phyloP scores from a whole-genome alignment of 2,888 invertebrate genomes.

The Petrophora chlorosata region DNA sequence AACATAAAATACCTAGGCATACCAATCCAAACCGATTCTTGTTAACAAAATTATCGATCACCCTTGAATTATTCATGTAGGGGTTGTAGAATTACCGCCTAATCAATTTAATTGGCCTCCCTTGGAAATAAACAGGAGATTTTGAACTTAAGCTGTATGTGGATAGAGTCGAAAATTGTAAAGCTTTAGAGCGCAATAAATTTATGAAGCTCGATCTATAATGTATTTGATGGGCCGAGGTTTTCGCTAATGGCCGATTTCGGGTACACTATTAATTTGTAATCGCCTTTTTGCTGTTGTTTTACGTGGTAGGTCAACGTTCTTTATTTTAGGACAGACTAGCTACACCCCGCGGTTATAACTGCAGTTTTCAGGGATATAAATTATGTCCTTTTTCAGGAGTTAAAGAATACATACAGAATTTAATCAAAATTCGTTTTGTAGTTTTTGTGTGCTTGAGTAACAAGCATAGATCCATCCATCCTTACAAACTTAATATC shows the following conservation, averaged over 20 bases:
- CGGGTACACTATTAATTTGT: slow-evolving; percentile 34
- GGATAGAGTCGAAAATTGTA: slow-evolving; percentile 7
- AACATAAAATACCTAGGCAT: slow-evolving; percentile 4
- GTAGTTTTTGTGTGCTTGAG: too few relatives aligned
- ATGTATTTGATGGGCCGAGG: slow-evolving; percentile 36
- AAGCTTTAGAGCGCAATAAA: slow-evolving; percentile 35
- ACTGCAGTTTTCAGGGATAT: too few relatives aligned
- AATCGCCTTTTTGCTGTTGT: slow-evolving; percentile 28
- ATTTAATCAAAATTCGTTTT: too few relatives aligned
- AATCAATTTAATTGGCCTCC: slow-evolving; percentile 46
- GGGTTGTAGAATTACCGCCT: slow-evolving; percentile 34
- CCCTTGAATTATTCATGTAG: slow-evolving; percentile 49
- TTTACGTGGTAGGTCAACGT: slow-evolving; percentile 19
- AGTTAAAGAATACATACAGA: too few relatives aligned
- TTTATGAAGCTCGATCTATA: slow-evolving; percentile 42
- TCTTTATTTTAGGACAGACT: too few relatives aligned
- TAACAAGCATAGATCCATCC: too few relatives aligned
- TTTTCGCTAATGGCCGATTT: slow-evolving; percentile 34
- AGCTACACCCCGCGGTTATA: too few relatives aligned
- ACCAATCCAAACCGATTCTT: slow-evolving; percentile 13
- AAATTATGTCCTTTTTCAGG: too few relatives aligned
- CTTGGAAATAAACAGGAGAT: not conserved
- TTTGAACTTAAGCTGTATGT: not conserved
- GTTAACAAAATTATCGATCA: slow-evolving; percentile 39
- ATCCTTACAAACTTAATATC: too few relatives aligned